Evolutionary conservation across 2,797 vertebrate genomes (phyloP).

Genomic region (Phaenicophaeus curvirostris): DNA sequence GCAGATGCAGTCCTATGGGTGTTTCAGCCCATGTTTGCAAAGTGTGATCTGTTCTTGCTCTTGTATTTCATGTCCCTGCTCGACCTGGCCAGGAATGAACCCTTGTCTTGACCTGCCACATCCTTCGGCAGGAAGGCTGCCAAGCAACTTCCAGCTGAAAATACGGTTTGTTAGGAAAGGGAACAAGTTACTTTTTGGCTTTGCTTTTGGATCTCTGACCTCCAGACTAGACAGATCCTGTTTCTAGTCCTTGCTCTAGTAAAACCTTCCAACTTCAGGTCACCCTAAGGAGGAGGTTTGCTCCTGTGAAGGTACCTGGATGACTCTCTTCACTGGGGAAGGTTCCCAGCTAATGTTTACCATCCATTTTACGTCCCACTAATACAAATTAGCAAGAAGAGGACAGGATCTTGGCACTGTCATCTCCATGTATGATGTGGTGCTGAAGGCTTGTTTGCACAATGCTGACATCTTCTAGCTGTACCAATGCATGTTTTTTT

Average conservation of each 20-base stretch:
- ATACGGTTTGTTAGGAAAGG: slow-evolving; percentile 26
- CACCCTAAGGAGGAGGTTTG: background rate
- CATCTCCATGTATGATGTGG: background rate
- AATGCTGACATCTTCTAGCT: background rate
- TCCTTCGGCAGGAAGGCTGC: slow-evolving; percentile 35
- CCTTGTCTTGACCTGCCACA: slow-evolving; percentile 32
- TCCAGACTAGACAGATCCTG: background rate
- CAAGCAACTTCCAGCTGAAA: background rate
- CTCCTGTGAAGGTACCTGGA: background rate
- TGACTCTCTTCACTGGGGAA: background rate
- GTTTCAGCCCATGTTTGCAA: background rate
- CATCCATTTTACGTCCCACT: background rate
- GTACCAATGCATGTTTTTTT: background rate
- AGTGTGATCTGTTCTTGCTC: background rate
- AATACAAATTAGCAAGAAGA: background rate
- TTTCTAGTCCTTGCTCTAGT: background rate
- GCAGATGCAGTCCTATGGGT: background rate
- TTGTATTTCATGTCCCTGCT: background rate
- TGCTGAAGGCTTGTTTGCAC: background rate
- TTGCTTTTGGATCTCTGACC: slow-evolving; percentile 11
- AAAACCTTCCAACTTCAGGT: background rate
- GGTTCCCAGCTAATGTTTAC: background rate
- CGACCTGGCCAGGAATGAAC: background rate
- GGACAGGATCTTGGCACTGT: background rate
- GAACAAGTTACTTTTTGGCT: slow-evolving; percentile 3